Evolutionary conservation across 1,140 invertebrate species (phyloP).

Genomic region (Polypedilum vanderplanki): DNA sequence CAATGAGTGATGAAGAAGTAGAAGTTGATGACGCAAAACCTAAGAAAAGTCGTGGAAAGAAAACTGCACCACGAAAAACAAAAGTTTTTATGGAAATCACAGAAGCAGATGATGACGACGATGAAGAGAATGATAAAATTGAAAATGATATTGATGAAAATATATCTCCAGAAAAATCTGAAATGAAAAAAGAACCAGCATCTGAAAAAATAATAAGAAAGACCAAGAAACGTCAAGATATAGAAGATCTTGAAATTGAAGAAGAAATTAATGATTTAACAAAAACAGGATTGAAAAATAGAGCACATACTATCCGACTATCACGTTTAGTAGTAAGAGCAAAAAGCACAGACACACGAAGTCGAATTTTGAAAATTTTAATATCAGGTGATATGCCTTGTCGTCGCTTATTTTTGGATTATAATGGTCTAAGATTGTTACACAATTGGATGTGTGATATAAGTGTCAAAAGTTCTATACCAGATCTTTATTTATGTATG

Average conservation of each 20-base stretch:
- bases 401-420: conserved; percentile 85
- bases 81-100: conserved; percentile 39
- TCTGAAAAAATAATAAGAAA: conserved; percentile 32
- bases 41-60: conserved; percentile 31
- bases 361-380: conserved; percentile 61
- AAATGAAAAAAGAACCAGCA: conserved; percentile 30
- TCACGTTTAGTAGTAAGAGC: conserved; percentile 88
- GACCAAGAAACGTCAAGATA: conserved; percentile 34
- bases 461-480: conserved; percentile 44
- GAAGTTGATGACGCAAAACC: conserved; percentile 36
- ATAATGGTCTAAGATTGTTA: conserved; percentile 82
- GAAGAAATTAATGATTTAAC: conserved; percentile 70
- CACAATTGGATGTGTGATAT: conserved; percentile 84
- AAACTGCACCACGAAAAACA: conserved; percentile 39
- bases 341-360: conserved; percentile 66
- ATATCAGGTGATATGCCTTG: conserved; percentile 69
- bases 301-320: conserved; percentile 77
- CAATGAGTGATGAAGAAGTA: conserved; percentile 60
- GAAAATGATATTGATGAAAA: conserved; percentile 43
- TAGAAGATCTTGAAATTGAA: conserved; percentile 55
- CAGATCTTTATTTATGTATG: conserved; percentile 49
- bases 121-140: conserved; percentile 37
- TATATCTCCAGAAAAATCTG: conserved; percentile 36
- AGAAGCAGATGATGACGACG: conserved; percentile 36
- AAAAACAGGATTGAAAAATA: conserved; percentile 73